Evolutionary conservation across 2,797 vertebrate species (phyloP).

Genomic region (Jordanella pulchra): DNA sequence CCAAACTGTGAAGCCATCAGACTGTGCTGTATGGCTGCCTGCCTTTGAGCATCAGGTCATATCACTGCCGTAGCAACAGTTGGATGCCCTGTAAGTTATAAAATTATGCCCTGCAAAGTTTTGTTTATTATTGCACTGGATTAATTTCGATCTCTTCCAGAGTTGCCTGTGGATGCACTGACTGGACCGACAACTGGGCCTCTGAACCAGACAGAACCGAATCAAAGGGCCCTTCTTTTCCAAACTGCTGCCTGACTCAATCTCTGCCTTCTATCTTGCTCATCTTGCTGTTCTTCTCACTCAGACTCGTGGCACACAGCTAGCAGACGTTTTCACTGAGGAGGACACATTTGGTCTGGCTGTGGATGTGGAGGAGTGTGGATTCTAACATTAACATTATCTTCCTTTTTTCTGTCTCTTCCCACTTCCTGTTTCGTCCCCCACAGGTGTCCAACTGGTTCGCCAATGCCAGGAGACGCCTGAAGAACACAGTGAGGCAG

Average conservation of each 20-base stretch:
- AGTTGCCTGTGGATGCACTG: too few relatives aligned
- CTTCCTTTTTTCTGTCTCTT: slow-evolving; percentile 41
- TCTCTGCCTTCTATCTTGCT: slow-evolving; percentile 27
- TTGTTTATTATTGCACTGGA: too few relatives aligned
- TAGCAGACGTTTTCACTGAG: slow-evolving; percentile 47
- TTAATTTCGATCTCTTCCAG: too few relatives aligned
- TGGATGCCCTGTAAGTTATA: too few relatives aligned
- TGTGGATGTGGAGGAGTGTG: slow-evolving; percentile 52
- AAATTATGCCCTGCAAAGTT: too few relatives aligned
- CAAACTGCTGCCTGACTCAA: slow-evolving; percentile 45
- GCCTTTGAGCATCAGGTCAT: too few relatives aligned
- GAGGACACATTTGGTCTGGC: slow-evolving; percentile 52
- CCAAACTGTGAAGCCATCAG: too few relatives aligned
- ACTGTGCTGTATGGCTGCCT: too few relatives aligned
- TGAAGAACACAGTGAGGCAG: slow-evolving; percentile 98
- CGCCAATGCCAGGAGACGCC: slow-evolving; percentile 93
- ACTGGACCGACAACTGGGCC: too few relatives aligned
- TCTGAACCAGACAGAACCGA: too few relatives aligned
- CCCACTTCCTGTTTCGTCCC: slow-evolving; percentile 16
- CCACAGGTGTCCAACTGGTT: slow-evolving; percentile 98
- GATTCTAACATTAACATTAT: slow-evolving; percentile 51
- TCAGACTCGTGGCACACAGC: slow-evolving; percentile 45
- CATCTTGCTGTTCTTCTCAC: slow-evolving; percentile 37
- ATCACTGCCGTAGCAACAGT: too few relatives aligned
- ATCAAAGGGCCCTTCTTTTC: too few relatives aligned